These are phyloP conservation scores for Hephaestus fuliginosus DNA, from an alignment of 2,797 vertebrate species.

Conservation along the genomic window DNA sequence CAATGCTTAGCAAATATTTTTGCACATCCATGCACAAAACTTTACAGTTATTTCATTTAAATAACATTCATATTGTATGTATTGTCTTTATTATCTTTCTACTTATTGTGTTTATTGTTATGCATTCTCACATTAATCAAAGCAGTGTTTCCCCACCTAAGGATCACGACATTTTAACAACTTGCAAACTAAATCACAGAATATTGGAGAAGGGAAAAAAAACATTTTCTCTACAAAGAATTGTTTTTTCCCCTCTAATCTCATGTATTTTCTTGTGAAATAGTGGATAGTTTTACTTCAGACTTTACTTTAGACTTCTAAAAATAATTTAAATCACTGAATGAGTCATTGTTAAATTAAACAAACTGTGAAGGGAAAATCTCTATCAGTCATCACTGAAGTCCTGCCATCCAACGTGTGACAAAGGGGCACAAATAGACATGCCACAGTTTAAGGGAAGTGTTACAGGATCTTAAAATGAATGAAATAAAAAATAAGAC, in stretches of 20 bases:
- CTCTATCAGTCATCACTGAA: too few relatives aligned
- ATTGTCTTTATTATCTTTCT: too few relatives aligned
- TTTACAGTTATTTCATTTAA: too few relatives aligned
- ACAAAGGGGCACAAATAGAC: not conserved
- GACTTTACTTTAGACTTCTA: not conserved
- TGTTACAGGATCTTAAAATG: not conserved
- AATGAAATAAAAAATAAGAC: not conserved
- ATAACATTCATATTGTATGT: too few relatives aligned
- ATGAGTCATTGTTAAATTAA: not conserved
- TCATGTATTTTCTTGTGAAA: slow-evolving; percentile 5
- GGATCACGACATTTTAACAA: not conserved
- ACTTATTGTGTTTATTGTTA: too few relatives aligned
- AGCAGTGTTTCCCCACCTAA: not conserved
- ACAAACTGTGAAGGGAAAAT: not conserved
- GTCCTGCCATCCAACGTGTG: not conserved
- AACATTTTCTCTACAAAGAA: not conserved
- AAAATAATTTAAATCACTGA: not conserved
- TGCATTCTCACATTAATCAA: not conserved
- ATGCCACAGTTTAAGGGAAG: not conserved
- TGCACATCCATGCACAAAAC: too few relatives aligned
- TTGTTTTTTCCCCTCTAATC: not conserved
- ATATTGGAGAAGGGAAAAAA: not conserved
- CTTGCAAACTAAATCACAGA: not conserved
- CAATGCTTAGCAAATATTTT: too few relatives aligned
- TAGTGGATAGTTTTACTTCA: not conserved